Conservation (phyloP, 1,140 invertebrate species). For the Aphaenogaster ashmeadi region DNA sequence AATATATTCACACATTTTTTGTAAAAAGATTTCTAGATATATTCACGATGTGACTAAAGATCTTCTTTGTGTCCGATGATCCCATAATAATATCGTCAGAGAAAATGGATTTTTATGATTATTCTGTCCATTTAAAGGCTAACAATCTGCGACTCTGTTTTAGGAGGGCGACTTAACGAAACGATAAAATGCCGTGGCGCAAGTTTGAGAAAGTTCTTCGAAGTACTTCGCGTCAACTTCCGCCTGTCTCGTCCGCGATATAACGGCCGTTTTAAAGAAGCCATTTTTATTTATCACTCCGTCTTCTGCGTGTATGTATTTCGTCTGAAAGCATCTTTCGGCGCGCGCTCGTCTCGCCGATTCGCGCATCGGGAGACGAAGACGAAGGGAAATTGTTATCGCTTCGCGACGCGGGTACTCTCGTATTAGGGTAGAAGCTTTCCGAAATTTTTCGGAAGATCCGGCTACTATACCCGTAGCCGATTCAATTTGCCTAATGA, state of each 20-base stretch:
- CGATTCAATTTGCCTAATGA: conserved; percentile 79
- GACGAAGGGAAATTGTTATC: conserved; percentile 76
- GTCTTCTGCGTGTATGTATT: conserved; percentile 36
- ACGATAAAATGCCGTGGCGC: conserved; percentile 42
- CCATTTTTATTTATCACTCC: conserved; percentile 72
- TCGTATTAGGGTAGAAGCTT: conserved; percentile 77
- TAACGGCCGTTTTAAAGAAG: conserved; percentile 60
- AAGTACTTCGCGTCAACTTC: conserved; percentile 51
- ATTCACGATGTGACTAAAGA: background rate
- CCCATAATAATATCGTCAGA: background rate
- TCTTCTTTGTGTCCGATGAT: background rate
- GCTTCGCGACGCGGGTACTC: conserved; percentile 64
- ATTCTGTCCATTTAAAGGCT: conserved; percentile 12
- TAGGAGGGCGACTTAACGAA: conserved; percentile 36
- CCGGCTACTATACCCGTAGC: conserved; percentile 4
- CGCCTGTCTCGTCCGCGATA: conserved; percentile 41
- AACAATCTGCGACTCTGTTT: conserved; percentile 49
- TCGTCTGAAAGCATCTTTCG: conserved; percentile 53
- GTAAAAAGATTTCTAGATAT: background rate
- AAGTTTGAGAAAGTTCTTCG: conserved; percentile 44
- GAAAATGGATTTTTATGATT: conserved; percentile 23
- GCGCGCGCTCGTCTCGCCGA: background rate
- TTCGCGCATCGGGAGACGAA: conserved; percentile 54
- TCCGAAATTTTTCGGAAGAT: conserved; percentile 74
- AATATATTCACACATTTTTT: background rate